A percentile compares a stretch with the other conserved stretches of the same genome.
Conservation (phyloP, 2,888 invertebrate genomes). For the Tinea semifulvella region DNA sequence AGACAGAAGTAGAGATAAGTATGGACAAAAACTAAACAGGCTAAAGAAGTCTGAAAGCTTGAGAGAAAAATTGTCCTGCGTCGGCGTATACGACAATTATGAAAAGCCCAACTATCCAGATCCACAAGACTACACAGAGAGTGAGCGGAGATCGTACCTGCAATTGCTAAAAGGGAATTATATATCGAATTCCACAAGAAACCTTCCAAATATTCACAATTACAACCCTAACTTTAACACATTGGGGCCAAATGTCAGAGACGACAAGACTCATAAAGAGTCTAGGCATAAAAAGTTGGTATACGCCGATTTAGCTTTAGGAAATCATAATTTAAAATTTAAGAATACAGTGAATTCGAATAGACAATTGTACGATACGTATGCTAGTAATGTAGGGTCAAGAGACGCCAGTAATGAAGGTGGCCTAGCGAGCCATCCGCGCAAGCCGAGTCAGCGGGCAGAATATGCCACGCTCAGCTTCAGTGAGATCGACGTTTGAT, state of each 20-base stretch:
- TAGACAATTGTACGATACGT: slow-evolving; percentile 63
- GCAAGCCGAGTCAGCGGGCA: slow-evolving; percentile 39
- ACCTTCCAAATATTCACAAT: slow-evolving; percentile 44
- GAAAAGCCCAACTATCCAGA: slow-evolving; percentile 58
- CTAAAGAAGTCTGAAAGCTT: slow-evolving; percentile 61
- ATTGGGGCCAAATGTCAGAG: slow-evolving; percentile 36
- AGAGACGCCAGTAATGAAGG: slow-evolving; percentile 42
- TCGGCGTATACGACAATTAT: slow-evolving; percentile 57
- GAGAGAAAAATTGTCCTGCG: slow-evolving; percentile 58
- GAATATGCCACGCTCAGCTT: slow-evolving; percentile 62
- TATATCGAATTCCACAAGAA: slow-evolving; percentile 60
- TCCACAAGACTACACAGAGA: slow-evolving; percentile 45
- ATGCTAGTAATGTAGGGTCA: slow-evolving; percentile 52
- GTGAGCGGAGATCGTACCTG: slow-evolving; percentile 53
- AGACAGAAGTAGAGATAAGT: slow-evolving; percentile 56
- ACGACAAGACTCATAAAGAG: slow-evolving; percentile 36
- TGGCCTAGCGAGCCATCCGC: slow-evolving; percentile 41
- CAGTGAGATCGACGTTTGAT: slow-evolving; percentile 62
- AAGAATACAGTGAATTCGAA: slow-evolving; percentile 67
- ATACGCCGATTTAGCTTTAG: slow-evolving; percentile 63
- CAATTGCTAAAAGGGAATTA: slow-evolving; percentile 57
- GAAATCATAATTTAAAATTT: slow-evolving; percentile 65
- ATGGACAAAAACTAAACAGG: slow-evolving; percentile 51
- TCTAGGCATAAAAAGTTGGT: slow-evolving; percentile 60
- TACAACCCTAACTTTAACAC: slow-evolving; percentile 43